A percentile compares a stretch with the other conserved stretches of the same genome.
phyloP scores from a whole-genome alignment of 2,888 invertebrate species.

The Lasioglossum figueresi region DNA sequence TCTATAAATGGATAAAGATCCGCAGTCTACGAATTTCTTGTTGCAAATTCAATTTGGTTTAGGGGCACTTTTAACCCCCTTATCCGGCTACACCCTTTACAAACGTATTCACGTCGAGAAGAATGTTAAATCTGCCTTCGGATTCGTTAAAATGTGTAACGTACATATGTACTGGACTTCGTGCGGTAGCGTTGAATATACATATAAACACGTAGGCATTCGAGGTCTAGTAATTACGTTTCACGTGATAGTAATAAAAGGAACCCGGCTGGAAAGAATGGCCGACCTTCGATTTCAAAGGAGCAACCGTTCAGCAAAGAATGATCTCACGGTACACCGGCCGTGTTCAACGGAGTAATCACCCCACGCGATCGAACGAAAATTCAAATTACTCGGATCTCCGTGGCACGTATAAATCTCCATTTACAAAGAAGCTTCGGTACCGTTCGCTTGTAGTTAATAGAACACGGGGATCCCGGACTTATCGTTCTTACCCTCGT shows the following conservation, averaged over 20 bases:
- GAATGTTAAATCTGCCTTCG: no score
- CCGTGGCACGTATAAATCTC: slow-evolving; percentile 1
- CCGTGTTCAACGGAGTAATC: slow-evolving; percentile 12
- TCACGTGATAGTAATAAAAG: background rate
- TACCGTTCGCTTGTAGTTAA: slow-evolving; percentile 27
- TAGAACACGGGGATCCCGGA: slow-evolving; percentile 25
- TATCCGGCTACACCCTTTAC: no score
- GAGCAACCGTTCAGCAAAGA: background rate
- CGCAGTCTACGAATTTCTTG: no score
- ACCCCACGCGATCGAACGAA: slow-evolving; percentile 16
- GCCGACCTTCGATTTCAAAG: background rate
- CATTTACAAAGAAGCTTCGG: slow-evolving; percentile 18
- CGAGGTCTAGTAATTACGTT: background rate
- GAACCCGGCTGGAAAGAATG: background rate
- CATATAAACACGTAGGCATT: background rate
- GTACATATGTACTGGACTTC: background rate
- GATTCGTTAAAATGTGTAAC: background rate
- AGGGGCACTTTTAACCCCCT: no score
- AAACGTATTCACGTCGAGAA: no score
- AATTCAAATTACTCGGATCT: slow-evolving; percentile 14
- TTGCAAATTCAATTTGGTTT: no score
- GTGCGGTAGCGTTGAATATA: background rate
- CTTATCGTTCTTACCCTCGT: slow-evolving; percentile 39
- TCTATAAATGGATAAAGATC: no score
- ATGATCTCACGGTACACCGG: slow-evolving; percentile 16